Evolutionary conservation across 2,888 invertebrate species (phyloP).

Genomic region (Chrysopilus asiliformis): DNA sequence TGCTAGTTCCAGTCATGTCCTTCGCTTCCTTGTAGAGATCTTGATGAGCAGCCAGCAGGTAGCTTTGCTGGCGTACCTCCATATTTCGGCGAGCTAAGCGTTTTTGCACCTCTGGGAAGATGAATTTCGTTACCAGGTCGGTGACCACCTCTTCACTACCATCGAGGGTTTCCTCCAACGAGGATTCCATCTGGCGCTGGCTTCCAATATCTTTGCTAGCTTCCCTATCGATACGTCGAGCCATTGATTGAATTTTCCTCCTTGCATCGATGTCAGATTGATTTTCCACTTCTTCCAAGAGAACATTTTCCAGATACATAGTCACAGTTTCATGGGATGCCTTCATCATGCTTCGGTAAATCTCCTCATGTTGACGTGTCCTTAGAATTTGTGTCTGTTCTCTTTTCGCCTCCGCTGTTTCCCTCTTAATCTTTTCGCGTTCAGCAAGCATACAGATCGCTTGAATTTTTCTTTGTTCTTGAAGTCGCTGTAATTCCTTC

Average conservation of each 20-base stretch:
- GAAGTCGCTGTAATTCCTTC: slow-evolving; percentile 61
- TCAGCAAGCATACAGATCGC: slow-evolving; percentile 67
- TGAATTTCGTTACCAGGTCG: slow-evolving; percentile 28
- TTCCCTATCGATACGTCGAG: slow-evolving; percentile 43
- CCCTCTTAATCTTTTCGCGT: slow-evolving; percentile 57
- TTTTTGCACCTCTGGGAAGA: slow-evolving; percentile 36
- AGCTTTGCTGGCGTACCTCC: slow-evolving; percentile 28
- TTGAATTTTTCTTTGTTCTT: slow-evolving; percentile 66
- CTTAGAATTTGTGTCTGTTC: slow-evolving; percentile 62
- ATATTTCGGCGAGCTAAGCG: slow-evolving; percentile 31
- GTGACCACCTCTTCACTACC: slow-evolving; percentile 19
- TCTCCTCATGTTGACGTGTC: slow-evolving; percentile 61
- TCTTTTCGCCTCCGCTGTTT: slow-evolving; percentile 67
- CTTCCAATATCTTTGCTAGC: slow-evolving; percentile 32
- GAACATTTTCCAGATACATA: slow-evolving; percentile 47
- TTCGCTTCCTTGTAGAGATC: slow-evolving; percentile 27
- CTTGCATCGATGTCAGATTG: slow-evolving; percentile 43
- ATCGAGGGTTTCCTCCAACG: slow-evolving; percentile 29
- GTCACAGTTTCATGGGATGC: slow-evolving; percentile 43
- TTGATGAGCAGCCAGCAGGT: slow-evolving; percentile 33
- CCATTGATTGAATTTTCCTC: slow-evolving; percentile 39
- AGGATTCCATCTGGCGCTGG: slow-evolving; percentile 1
- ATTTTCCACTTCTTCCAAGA: slow-evolving; percentile 45
- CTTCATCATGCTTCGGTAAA: slow-evolving; percentile 50
- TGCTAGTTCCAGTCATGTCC: slow-evolving; percentile 12